A percentile compares a stretch with the other conserved stretches of the same genome.
Conservation (phyloP, 2,797 vertebrate species). For the Liasis olivaceus region DNA sequence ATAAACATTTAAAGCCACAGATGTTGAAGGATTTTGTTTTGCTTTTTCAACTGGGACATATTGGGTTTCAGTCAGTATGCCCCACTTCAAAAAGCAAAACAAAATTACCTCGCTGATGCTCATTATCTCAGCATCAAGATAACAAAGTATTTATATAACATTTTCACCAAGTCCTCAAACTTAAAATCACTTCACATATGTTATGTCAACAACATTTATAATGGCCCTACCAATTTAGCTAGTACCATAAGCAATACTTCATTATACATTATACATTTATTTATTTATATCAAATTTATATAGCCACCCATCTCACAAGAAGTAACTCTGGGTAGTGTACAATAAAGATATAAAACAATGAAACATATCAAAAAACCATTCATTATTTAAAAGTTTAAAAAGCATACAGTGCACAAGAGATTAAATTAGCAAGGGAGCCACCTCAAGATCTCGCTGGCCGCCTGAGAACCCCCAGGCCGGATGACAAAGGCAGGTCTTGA, state of each 20-base stretch:
- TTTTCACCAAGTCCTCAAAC: background rate
- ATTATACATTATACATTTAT: background rate
- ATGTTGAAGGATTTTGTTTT: background rate
- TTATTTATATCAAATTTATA: too few species aligned
- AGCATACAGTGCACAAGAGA: too few species aligned
- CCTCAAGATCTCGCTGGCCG: too few species aligned
- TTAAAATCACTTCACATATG: background rate
- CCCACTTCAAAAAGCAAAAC: background rate
- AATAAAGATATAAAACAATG: too few species aligned
- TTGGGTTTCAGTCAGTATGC: background rate
- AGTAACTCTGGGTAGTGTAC: too few species aligned
- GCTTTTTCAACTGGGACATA: background rate
- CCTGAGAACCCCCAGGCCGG: too few species aligned
- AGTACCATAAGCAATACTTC: background rate
- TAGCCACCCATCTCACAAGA: too few species aligned
- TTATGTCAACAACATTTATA: background rate
- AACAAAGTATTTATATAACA: background rate
- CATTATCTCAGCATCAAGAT: background rate
- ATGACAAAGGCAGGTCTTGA: too few species aligned
- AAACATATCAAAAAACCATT: too few species aligned
- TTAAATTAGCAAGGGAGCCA: too few species aligned
- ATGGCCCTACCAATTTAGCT: background rate
- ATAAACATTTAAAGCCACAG: constrained; percentile 1
- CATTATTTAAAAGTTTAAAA: too few species aligned
- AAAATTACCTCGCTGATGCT: background rate